Conservation (phyloP, 2,888 invertebrate genomes). For the Eupithecia tripunctaria region DNA sequence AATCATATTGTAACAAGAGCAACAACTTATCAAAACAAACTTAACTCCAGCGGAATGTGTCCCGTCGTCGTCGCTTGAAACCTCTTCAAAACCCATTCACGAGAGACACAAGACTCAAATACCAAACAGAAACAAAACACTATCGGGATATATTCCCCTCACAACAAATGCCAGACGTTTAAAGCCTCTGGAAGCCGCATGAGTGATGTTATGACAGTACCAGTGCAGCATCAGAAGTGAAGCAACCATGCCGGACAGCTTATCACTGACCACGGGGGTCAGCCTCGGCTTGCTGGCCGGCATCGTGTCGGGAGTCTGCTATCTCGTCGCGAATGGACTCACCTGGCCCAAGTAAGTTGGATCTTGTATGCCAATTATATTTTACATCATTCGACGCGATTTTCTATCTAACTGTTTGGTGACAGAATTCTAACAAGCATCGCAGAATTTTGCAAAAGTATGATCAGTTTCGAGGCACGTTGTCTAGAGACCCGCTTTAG, state of each 20-base stretch:
- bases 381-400: too few species aligned
- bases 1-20: background rate
- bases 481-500: background rate
- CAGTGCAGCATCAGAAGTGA: constrained; percentile 10
- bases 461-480: background rate
- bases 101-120: background rate
- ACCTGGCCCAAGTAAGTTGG: constrained; percentile 77
- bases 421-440: background rate
- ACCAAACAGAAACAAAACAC: background rate
- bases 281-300: constrained; percentile 88
- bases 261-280: constrained; percentile 85
- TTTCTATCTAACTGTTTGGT: background rate
- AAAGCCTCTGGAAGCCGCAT: background rate
- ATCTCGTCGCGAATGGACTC: constrained; percentile 84
- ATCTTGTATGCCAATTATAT: background rate
- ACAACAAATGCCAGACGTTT: background rate
- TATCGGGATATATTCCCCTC: background rate
- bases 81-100: background rate
- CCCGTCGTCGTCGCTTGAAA: background rate
- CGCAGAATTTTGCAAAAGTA: background rate
- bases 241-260: constrained; percentile 80
- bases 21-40: background rate
- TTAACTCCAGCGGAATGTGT: background rate
- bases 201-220: background rate
- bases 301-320: constrained; percentile 88